These are phyloP conservation scores for Elysia crispata DNA, from an alignment of 2,888 invertebrate genomes.

Conservation along the genomic window DNA sequence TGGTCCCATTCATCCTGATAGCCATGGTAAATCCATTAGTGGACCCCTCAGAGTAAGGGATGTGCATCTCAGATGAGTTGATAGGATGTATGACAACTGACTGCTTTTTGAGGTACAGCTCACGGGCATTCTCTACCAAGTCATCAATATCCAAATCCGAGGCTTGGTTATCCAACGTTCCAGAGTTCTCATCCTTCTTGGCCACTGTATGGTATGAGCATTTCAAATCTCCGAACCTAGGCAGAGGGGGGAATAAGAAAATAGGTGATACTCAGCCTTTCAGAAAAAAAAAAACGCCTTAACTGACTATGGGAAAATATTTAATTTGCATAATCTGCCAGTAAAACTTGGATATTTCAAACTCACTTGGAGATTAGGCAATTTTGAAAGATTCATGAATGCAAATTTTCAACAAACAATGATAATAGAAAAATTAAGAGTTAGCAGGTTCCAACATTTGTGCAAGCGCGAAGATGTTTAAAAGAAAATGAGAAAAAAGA, in stretches of 20 bases:
- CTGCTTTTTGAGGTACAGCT: slow-evolving; percentile 51
- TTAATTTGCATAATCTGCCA: no score
- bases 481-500: not conserved
- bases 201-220: slow-evolving; percentile 68
- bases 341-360: no score
- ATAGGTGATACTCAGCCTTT: no score
- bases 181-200: slow-evolving; percentile 59
- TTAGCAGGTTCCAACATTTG: no score
- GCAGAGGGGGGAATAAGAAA: slow-evolving; percentile 5
- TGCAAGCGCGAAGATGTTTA: no score
- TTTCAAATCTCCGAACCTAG: slow-evolving; percentile 70
- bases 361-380: no score
- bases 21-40: slow-evolving; percentile 41
- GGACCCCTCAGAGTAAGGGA: slow-evolving; percentile 44
- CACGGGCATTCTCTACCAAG: slow-evolving; percentile 60
- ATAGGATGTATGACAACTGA: slow-evolving; percentile 43
- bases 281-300: no score
- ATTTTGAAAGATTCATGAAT: no score
- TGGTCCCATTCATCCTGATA: slow-evolving; percentile 43
- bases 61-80: slow-evolving; percentile 46
- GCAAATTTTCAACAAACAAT: no score
- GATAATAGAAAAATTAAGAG: no score
- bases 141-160: slow-evolving; percentile 65
- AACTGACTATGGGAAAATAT: no score
- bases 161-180: slow-evolving; percentile 63